Evolutionary conservation across 2,113 vertebrate genomes (phyloP).

Genomic region (Ammodytes marinus): DNA sequence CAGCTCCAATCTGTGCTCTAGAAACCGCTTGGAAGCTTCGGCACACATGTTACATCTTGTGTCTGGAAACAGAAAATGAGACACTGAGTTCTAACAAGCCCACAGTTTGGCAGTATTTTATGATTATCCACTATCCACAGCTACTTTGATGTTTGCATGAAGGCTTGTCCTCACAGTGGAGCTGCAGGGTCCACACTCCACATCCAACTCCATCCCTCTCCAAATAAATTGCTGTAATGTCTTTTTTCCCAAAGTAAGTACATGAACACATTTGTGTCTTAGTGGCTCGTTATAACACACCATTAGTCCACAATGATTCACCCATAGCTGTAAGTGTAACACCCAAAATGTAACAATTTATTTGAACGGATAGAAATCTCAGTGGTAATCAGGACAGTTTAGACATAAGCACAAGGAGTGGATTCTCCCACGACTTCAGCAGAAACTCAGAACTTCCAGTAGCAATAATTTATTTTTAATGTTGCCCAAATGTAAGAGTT

Average conservation of each 20-base stretch:
- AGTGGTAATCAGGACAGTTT: conserved; percentile 8
- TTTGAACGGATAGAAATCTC: conserved; percentile 16
- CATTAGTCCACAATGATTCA: background rate
- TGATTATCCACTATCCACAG: background rate
- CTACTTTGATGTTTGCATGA: background rate
- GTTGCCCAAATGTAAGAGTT: too few relatives aligned
- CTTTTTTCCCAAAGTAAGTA: conserved; percentile 3
- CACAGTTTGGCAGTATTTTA: background rate
- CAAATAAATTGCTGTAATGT: conserved; percentile 3
- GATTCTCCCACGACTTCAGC: conserved; percentile 5
- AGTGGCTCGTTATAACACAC: conserved; percentile 1
- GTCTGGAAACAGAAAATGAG: background rate
- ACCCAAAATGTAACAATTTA: conserved; percentile 25
- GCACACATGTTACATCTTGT: background rate
- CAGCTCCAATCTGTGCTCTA: background rate
- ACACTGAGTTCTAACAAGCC: background rate
- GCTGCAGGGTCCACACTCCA: background rate
- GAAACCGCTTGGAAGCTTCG: background rate
- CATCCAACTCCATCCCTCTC: background rate
- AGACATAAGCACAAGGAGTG: conserved; percentile 2
- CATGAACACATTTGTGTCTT: conserved; percentile 8
- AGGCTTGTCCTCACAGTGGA: background rate
- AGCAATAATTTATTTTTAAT: background rate
- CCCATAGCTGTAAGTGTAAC: background rate
- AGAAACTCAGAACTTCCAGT: conserved; percentile 5